Base-by-base conservation (phyloP, 1,140 invertebrate species). In the Lanistes nyassanus region DNA sequence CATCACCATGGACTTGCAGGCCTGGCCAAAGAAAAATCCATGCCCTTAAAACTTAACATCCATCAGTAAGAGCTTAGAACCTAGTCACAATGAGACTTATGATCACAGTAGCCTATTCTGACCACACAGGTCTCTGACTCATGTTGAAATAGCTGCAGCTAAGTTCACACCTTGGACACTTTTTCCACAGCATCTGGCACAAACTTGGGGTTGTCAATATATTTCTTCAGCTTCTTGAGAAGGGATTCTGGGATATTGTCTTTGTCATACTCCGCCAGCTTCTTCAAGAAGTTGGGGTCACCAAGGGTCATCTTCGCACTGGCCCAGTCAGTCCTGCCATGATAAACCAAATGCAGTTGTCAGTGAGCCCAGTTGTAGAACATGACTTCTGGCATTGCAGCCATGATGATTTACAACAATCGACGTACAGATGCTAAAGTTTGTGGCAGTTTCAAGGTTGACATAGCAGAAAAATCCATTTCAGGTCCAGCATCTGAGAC, bases 201-300 rank as follows among this genome's bases (percentile, higher is more conserved):
- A 82, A 92, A 92, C 60, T 91, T 91, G 1, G 91, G 90, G 80
- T 90, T 90, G 9, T 90, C 85, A 5, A 89, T 86, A 74, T 90
- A 90, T 79, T 89, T 89, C 74, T 89, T 95, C 6, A 97, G 89
- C 86, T 96, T 96, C 79, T 94, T 94, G 0, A 96, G 84, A 1
- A 92, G 92, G 6, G 91, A 89, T 21, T 97, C 95, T 26, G 93
- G 91, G 64, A 97, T 96, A 79, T 95, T 92, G 83, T 97, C 88
- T 76, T 88, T 96, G 91, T 90, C 95, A 76, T 96, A 90, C 62
- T 88, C 87, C 21, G 78, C 77, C 34, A 90, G 77, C 53, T 84
- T 86, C 77, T 87, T 90, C 67, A 90, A 73, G 81, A 90, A 90
- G 66, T 88, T 85, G 37, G 79, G 55, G 72, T 90, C 89, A 60